Conservation (phyloP, 2,888 invertebrate genomes). For the Xanthia icteritia region DNA sequence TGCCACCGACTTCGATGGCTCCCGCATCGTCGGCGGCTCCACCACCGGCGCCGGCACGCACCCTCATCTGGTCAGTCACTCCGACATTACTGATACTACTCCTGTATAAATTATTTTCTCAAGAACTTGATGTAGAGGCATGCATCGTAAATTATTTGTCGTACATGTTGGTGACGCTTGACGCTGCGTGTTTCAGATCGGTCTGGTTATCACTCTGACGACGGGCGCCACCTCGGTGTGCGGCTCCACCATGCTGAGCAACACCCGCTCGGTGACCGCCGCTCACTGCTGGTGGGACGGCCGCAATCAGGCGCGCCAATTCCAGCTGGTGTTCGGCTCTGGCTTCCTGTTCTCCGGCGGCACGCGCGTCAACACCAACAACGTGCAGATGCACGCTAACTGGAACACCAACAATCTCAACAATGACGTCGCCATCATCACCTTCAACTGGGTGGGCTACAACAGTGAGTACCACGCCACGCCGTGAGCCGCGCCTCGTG, state of each 20-base stretch:
- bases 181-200: slow-evolving; percentile 58
- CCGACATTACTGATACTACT: background rate
- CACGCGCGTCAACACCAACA: slow-evolving; percentile 67
- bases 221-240: slow-evolving; percentile 70
- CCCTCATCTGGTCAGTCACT: slow-evolving; percentile 37
- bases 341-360: slow-evolving; percentile 70
- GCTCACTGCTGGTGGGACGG: slow-evolving; percentile 78
- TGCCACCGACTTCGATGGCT: slow-evolving; percentile 63
- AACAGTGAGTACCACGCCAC: background rate
- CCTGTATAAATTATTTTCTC: background rate
- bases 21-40: slow-evolving; percentile 58
- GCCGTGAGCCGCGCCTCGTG: background rate
- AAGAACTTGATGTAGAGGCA: background rate
- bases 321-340: slow-evolving; percentile 75
- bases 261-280: slow-evolving; percentile 70
- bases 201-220: slow-evolving; percentile 71
- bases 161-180: too few species aligned
- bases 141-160: background rate
- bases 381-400: slow-evolving; percentile 66
- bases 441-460: slow-evolving; percentile 53
- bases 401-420: slow-evolving; percentile 66
- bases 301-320: slow-evolving; percentile 70
- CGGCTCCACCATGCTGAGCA: slow-evolving; percentile 71
- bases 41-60: slow-evolving; percentile 24
- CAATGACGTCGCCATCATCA: slow-evolving; percentile 69